Evolutionary conservation across 2,113 vertebrate species (phyloP).

Genomic region (Cottus gobio): DNA sequence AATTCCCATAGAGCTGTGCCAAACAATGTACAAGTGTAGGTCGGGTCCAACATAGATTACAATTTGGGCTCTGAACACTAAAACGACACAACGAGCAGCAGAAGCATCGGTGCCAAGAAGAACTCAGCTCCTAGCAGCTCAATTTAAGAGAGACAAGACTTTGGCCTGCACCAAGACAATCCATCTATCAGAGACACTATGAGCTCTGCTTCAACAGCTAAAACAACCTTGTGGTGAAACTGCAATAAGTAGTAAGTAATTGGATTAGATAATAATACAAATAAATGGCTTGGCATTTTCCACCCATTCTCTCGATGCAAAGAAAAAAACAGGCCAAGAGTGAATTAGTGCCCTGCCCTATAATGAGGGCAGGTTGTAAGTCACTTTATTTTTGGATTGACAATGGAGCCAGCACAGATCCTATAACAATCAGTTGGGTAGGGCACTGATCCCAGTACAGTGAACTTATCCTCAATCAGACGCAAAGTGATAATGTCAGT

Average conservation of each 20-base stretch:
- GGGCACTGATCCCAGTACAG: constrained; percentile 15
- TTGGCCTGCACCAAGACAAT: constrained; percentile 27
- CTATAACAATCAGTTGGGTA: constrained; percentile 7
- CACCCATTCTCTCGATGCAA: not conserved
- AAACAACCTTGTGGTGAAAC: constrained; percentile 34
- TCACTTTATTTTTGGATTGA: constrained; percentile 26
- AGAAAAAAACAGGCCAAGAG: constrained; percentile 19
- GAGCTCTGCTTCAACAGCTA: constrained; percentile 38
- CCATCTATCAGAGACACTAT: constrained; percentile 23
- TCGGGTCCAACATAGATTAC: constrained; percentile 6
- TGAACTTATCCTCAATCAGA: not conserved
- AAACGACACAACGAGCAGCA: constrained; percentile 22
- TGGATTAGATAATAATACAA: not conserved
- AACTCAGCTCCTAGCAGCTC: constrained; percentile 17
- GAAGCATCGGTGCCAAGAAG: constrained; percentile 17
- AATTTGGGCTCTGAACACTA: constrained; percentile 4
- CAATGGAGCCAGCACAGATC: constrained; percentile 26
- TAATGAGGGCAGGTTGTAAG: constrained; percentile 17
- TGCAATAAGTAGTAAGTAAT: constrained; percentile 20
- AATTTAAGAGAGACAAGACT: constrained; percentile 22
- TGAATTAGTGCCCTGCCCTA: constrained; percentile 33
- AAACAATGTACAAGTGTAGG: not conserved
- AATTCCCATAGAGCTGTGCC: constrained; percentile 9
- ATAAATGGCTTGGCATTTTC: constrained; percentile 35
- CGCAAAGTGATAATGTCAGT: not conserved